Base-by-base conservation (phyloP, 1,140 invertebrate genomes). In the Neocloeon triangulifer region DNA sequence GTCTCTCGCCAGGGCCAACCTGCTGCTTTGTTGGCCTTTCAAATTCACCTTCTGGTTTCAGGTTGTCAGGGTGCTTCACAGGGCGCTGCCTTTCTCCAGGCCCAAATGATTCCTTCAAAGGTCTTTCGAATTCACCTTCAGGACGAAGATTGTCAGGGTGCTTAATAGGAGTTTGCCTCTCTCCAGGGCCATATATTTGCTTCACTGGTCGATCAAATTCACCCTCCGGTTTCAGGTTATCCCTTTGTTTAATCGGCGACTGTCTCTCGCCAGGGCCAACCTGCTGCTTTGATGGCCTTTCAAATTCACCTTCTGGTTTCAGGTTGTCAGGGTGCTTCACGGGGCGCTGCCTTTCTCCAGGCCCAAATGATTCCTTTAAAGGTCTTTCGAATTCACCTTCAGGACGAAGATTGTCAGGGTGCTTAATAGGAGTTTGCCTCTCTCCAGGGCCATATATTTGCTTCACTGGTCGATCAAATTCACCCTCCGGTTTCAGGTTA, bases 151-250 rank as follows among this genome's bases (percentile, higher is more conserved):
- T 62, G 31, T 64, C 59, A 17, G 43, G 36, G 19, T 48, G 40
- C 41, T 54, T 41, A 30, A 50, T 35, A 16, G 48, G 36, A 10
- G 45, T 21, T 9, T 46, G 44, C 33, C 50, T 38, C 25, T 52
- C 50, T 19, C 49, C 51, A 21, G 21, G 34, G 26, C 30, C 17
- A 8, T 19, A 16, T 1, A 2, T 7, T 25, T 33, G 14, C 5
- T 32, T 21, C 13, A 32, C 13, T 12, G 51, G 48, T 20, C 50
- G 43, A 34, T 66, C 61, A 42, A 76, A 73, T 9, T 69, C 60
- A n/a, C 70, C 70, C 44, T 70, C 57, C 20, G 56, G 52, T 41
- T 50, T 57, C 0, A 75, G 44, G 46, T 74, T 73, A 41, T 74
- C 70, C 9, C 44, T 40, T 2, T 56, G 64, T 39, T 56, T 63